A percentile compares a stretch with the other conserved stretches of the same genome.
Evolutionary conservation across 1,140 invertebrate genomes (phyloP).

Genomic region (Drosophila pectinifera): DNA sequence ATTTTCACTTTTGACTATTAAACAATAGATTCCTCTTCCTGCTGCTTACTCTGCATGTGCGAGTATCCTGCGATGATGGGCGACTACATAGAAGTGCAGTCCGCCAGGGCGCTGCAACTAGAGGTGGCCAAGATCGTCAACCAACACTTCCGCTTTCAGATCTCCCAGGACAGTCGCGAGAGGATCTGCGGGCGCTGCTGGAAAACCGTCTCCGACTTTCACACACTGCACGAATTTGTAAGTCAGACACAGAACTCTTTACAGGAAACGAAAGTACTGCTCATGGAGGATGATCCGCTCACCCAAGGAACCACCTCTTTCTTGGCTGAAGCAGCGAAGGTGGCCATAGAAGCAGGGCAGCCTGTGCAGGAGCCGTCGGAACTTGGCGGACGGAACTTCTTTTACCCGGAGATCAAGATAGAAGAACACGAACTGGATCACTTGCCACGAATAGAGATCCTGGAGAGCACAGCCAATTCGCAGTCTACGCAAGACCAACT

Average conservation of each 20-base stretch:
- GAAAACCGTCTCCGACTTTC: slow-evolving; percentile 69
- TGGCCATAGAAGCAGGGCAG: not conserved
- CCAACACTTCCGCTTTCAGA: slow-evolving; percentile 61
- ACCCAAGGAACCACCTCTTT: slow-evolving; percentile 42
- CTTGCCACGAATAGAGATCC: slow-evolving; percentile 76
- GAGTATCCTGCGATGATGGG: slow-evolving; percentile 42
- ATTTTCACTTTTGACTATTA: slow-evolving; percentile 6
- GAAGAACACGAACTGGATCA: slow-evolving; percentile 78
- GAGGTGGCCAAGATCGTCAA: slow-evolving; percentile 56
- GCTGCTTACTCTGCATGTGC: slow-evolving; percentile 67
- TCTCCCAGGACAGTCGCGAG: slow-evolving; percentile 32
- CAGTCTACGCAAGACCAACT: slow-evolving; percentile 18
- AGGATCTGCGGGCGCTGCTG: slow-evolving; percentile 68
- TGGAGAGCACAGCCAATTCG: slow-evolving; percentile 49
- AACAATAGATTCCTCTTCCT: slow-evolving; percentile 9
- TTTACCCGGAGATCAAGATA: slow-evolving; percentile 76
- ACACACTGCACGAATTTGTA: slow-evolving; percentile 71
- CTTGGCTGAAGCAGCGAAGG: slow-evolving; percentile 28
- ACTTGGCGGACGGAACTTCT: slow-evolving; percentile 45
- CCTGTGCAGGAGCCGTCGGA: slow-evolving; percentile 15
- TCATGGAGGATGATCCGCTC: slow-evolving; percentile 67
- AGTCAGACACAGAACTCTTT: slow-evolving; percentile 65
- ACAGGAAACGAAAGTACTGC: slow-evolving; percentile 54
- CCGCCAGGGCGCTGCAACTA: slow-evolving; percentile 38
- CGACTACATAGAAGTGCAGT: slow-evolving; percentile 55